Conservation (phyloP, 2,888 invertebrate genomes). For the Ornithoptera priamus region DNA sequence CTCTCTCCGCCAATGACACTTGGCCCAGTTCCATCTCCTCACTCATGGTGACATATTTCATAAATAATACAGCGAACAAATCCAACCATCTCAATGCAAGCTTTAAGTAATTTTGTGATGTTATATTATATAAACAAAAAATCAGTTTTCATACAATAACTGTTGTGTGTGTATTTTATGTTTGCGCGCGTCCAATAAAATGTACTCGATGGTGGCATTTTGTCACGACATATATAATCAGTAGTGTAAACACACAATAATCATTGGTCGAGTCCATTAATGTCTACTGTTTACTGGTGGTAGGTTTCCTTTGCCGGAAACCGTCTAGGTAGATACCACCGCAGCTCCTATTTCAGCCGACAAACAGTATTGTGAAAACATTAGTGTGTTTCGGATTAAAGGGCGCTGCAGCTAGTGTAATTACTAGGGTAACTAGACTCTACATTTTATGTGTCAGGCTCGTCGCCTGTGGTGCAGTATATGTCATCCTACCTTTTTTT, state of each 20-base stretch:
- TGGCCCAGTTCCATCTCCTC: constrained; percentile 31
- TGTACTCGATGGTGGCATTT: neutral
- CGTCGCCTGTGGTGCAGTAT: no score
- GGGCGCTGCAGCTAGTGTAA: no score
- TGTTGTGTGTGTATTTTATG: neutral
- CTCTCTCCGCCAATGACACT: constrained; percentile 13
- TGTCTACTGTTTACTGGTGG: no score
- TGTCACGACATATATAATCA: neutral
- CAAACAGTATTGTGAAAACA: no score
- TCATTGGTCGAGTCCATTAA: no score
- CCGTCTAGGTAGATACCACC: no score
- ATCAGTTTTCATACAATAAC: neutral
- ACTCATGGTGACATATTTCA: constrained; percentile 29
- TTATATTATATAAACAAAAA: constrained; percentile 3
- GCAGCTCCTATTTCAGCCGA: no score
- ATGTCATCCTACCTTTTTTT: no score
- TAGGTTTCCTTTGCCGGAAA: no score
- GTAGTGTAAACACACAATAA: neutral
- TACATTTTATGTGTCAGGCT: no score
- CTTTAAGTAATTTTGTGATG: neutral
- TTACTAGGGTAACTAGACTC: no score
- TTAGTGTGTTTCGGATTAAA: no score
- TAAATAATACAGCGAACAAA: constrained; percentile 27
- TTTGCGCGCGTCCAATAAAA: neutral
- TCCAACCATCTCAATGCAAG: neutral